Conservation (phyloP, 2,888 invertebrate species). For the Parascotia fuliginaria region DNA sequence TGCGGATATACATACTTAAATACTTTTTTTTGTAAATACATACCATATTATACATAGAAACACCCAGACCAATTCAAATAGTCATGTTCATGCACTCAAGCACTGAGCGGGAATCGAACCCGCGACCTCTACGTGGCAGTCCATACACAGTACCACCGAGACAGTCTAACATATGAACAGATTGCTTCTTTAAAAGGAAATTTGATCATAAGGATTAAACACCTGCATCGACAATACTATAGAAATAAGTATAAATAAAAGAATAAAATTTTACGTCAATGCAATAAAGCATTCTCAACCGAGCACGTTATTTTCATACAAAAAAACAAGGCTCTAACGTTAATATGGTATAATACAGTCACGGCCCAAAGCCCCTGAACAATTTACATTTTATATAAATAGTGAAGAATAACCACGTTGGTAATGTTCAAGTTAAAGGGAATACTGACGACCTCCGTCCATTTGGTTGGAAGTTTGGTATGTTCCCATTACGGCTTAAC, state of each 20-base stretch:
- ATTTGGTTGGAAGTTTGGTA: slow-evolving; percentile 22
- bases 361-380: slow-evolving; percentile 62
- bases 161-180: no score
- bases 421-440: slow-evolving; percentile 51
- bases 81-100: no score
- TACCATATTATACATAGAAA: no score
- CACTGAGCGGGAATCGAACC: no score
- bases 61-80: no score
- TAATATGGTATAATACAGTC: slow-evolving; percentile 42
- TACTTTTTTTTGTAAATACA: no score
- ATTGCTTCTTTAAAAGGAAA: not conserved
- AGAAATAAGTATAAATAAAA: slow-evolving; percentile 41
- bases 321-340: slow-evolving; percentile 52
- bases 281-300: slow-evolving; percentile 44
- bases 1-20: no score
- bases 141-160: no score
- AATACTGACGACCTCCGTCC: slow-evolving; percentile 38
- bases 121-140: no score
- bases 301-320: slow-evolving; percentile 56
- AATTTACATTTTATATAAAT: slow-evolving; percentile 73
- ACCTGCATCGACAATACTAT: slow-evolving; percentile 2
- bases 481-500: slow-evolving; percentile 20
- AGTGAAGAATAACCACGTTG: slow-evolving; percentile 58
- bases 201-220: not conserved
- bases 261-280: slow-evolving; percentile 51